phyloP scores from a whole-genome alignment of 1,140 invertebrate genomes.

The Bicyclus anynana region DNA sequence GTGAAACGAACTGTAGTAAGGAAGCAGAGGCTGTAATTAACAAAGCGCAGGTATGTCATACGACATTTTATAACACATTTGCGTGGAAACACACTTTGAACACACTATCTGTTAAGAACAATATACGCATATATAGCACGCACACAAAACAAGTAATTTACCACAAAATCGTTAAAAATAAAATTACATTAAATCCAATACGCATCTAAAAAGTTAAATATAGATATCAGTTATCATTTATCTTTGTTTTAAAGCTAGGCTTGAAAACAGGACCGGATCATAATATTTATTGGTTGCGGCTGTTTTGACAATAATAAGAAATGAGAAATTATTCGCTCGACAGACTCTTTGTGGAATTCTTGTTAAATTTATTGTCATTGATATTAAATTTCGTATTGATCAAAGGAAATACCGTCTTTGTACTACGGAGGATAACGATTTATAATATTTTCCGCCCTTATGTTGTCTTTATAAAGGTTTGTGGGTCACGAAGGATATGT shows the following conservation, averaged over 20 bases:
- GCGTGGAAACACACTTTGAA: too few species aligned
- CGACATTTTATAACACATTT: too few species aligned
- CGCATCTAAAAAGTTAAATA: neutral
- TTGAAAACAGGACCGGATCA: neutral
- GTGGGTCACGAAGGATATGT: neutral
- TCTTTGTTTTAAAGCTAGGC: neutral
- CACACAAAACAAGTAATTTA: too few species aligned
- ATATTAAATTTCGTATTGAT: neutral
- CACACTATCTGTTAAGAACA: too few species aligned
- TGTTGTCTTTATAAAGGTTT: neutral
- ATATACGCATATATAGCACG: too few species aligned
- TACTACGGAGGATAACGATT: neutral
- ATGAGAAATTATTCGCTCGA: slow-evolving; percentile 1
- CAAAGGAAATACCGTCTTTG: neutral
- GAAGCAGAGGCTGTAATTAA: too few species aligned
- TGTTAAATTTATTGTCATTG: neutral
- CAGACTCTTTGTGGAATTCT: slow-evolving; percentile 6
- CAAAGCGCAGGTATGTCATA: too few species aligned
- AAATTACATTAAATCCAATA: neutral
- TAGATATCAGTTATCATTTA: neutral
- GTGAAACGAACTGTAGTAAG: too few species aligned
- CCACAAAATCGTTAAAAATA: too few species aligned
- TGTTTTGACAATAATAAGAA: slow-evolving; percentile 7
- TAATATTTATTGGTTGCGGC: neutral
- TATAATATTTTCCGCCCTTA: neutral